These are phyloP conservation scores for Neocloeon triangulifer DNA, from an alignment of 1,140 invertebrate genomes.

Conservation along the genomic window DNA sequence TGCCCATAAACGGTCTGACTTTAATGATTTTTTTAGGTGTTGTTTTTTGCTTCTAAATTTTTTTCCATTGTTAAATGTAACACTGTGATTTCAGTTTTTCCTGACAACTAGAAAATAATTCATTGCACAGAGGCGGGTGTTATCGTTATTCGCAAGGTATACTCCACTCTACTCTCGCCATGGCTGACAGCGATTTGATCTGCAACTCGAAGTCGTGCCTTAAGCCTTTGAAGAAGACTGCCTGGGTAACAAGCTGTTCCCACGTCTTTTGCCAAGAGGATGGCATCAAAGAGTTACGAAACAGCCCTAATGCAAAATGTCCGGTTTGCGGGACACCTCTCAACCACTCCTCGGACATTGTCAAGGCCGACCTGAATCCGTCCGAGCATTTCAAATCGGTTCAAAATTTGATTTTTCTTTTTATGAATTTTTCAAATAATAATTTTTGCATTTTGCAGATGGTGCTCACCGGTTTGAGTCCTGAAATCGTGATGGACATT, in stretches of 20 bases:
- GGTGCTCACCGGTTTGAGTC: slow-evolving; percentile 22
- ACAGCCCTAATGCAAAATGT: slow-evolving; percentile 17
- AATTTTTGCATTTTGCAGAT: slow-evolving; percentile 11
- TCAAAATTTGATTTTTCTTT: slow-evolving; percentile 2
- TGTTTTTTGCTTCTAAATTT: too few relatives aligned
- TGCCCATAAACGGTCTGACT: too few relatives aligned
- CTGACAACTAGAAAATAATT: too few relatives aligned
- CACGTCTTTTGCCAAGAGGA: slow-evolving; percentile 27
- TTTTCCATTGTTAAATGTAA: too few relatives aligned
- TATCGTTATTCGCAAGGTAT: too few relatives aligned
- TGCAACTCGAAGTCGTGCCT: slow-evolving; percentile 26
- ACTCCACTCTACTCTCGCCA: too few relatives aligned
- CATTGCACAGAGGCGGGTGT: too few relatives aligned
- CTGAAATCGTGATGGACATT: slow-evolving; percentile 24
- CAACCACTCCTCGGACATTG: slow-evolving; percentile 23
- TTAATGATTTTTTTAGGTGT: too few relatives aligned
- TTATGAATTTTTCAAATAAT: not conserved
- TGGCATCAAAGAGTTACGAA: slow-evolving; percentile 21
- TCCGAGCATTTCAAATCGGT: slow-evolving; percentile 20
- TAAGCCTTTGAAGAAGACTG: slow-evolving; percentile 15
- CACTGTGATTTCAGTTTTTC: too few relatives aligned
- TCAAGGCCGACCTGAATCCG: slow-evolving; percentile 24
- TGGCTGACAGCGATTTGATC: slow-evolving; percentile 8
- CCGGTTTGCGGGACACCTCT: slow-evolving; percentile 23
- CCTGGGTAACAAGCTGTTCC: slow-evolving; percentile 27